Percentiles rank a stretch among this genome's conserved stretches.
These are phyloP conservation scores for Blastobasis adustella DNA, from an alignment of 2,888 invertebrate species.

Conservation along the genomic window DNA sequence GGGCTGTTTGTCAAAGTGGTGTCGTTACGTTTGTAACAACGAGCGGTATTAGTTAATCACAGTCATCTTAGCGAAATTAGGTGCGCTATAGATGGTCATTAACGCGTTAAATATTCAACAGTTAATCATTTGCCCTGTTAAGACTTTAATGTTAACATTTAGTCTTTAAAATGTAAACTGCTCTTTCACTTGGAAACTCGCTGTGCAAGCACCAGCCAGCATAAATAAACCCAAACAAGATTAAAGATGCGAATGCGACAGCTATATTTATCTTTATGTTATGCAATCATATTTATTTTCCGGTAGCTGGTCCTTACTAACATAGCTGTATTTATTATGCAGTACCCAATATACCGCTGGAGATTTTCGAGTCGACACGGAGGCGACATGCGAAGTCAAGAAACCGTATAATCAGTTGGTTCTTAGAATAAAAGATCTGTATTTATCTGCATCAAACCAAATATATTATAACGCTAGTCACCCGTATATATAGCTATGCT, in stretches of 20 bases:
- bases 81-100: slow-evolving; percentile 10
- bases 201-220: no score
- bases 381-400: slow-evolving; percentile 73
- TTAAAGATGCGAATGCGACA: no score
- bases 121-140: not conserved
- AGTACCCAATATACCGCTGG: slow-evolving; percentile 76
- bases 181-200: not conserved
- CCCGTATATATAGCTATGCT: slow-evolving; percentile 10
- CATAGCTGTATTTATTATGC: slow-evolving; percentile 70
- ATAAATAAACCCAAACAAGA: no score
- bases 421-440: slow-evolving; percentile 66
- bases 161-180: not conserved
- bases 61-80: slow-evolving; percentile 12
- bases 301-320: slow-evolving; percentile 46
- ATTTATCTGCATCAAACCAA: slow-evolving; percentile 38
- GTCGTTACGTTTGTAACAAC: slow-evolving; percentile 18
- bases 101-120: slow-evolving; percentile 3
- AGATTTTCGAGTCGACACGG: slow-evolving; percentile 73
- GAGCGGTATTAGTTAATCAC: slow-evolving; percentile 16
- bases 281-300: no score
- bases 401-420: slow-evolving; percentile 75
- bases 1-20: slow-evolving; percentile 14
- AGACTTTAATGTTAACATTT: not conserved
- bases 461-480: slow-evolving; percentile 51
- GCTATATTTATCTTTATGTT: no score